Evolutionary conservation across 1,140 invertebrate species (phyloP).

Genomic region (Dolichoris vasculosae): DNA sequence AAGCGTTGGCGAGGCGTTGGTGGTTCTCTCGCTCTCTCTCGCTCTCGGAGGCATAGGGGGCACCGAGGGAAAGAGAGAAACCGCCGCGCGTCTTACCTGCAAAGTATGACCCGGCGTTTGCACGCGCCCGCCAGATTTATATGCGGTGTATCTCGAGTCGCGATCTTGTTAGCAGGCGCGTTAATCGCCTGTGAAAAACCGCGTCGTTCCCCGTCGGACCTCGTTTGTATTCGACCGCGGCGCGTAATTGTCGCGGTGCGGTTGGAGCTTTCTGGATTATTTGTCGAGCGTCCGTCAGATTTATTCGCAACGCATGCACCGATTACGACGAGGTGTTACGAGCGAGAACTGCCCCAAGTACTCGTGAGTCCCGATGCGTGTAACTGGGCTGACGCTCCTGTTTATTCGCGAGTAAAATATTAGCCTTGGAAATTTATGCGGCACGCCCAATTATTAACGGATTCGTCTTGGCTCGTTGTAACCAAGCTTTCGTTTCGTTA

Average conservation of each 20-base stretch:
- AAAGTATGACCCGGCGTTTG: not conserved
- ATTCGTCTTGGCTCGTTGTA: not conserved
- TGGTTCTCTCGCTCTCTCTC: constrained; percentile 7
- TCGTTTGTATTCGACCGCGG: constrained; percentile 22
- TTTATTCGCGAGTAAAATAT: not conserved
- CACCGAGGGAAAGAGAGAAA: not conserved
- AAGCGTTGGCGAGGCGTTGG: no score
- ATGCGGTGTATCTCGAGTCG: constrained; percentile 38
- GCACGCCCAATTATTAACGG: not conserved
- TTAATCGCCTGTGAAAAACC: constrained; percentile 49
- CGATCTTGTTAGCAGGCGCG: constrained; percentile 46
- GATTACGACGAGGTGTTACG: not conserved
- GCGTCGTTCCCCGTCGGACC: not conserved
- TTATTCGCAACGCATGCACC: not conserved
- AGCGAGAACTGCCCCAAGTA: not conserved
- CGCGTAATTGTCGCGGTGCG: not conserved
- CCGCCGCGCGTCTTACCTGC: not conserved
- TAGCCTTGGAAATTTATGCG: not conserved
- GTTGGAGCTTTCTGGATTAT: not conserved
- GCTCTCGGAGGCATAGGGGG: not conserved
- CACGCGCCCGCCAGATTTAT: constrained; percentile 35
- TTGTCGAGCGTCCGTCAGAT: constrained; percentile 24
- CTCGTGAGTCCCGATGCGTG: not conserved
- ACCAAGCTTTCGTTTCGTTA: not conserved
- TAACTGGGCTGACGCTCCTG: not conserved